Evolutionary conservation across 2,888 invertebrate species (phyloP).

Genomic region (Diaprepes abbreviatus): DNA sequence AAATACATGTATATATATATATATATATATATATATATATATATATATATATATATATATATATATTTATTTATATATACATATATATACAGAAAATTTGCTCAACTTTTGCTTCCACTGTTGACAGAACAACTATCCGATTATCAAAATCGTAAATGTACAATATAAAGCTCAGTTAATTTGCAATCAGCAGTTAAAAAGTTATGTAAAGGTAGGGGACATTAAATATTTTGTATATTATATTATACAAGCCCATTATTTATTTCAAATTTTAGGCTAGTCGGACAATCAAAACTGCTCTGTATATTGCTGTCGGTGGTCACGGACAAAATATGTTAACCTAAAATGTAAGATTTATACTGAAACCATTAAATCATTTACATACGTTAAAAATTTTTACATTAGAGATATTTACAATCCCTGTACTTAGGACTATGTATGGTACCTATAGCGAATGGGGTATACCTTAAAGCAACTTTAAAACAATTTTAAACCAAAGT

Average conservation of each 20-base stretch:
- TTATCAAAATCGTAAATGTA: too few species aligned
- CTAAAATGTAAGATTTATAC: constrained; percentile 33
- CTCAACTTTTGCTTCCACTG: too few species aligned
- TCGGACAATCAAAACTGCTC: constrained; percentile 40
- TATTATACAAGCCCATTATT: background rate
- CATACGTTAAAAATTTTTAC: constrained; percentile 34
- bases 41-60: too few species aligned
- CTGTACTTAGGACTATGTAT: constrained; percentile 14
- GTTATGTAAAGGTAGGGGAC: too few species aligned
- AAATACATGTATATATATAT: too few species aligned
- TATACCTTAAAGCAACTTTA: background rate
- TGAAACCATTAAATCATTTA: constrained; percentile 36
- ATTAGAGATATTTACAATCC: constrained; percentile 29
- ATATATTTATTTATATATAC: too few species aligned
- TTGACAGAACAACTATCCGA: too few species aligned
- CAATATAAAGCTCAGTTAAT: too few species aligned
- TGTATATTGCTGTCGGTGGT: constrained; percentile 24
- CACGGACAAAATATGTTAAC: background rate
- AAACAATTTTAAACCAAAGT: constrained; percentile 23
- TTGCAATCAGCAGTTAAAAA: too few species aligned
- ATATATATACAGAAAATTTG: too few species aligned
- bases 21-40: too few species aligned
- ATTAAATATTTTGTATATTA: too few species aligned
- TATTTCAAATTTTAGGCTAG: background rate
- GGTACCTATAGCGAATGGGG: constrained; percentile 22